Conservation (phyloP, 2,888 invertebrate species). For the Catonia carolina region DNA sequence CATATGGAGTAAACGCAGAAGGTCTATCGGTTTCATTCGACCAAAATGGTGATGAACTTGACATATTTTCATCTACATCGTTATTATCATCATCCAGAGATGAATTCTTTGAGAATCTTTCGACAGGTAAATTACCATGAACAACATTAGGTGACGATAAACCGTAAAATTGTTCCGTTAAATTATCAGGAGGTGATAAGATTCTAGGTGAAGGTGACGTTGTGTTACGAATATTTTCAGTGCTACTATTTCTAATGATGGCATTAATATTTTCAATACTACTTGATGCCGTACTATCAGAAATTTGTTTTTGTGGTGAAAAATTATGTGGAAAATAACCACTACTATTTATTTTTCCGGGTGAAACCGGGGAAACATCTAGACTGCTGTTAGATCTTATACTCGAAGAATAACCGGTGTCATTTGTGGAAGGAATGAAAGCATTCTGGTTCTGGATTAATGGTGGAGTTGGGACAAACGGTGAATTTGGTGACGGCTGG, state of each 20-base stretch:
- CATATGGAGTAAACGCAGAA: constrained; percentile 16
- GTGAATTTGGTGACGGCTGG: neutral
- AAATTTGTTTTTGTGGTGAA: neutral
- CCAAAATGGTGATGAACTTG: constrained; percentile 11
- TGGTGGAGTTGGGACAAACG: neutral
- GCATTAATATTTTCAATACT: constrained; percentile 2
- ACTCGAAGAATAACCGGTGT: constrained; percentile 7
- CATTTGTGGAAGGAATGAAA: neutral
- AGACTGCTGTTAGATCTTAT: neutral
- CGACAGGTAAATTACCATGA: constrained; percentile 5
- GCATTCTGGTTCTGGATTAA: neutral
- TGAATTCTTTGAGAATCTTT: neutral
- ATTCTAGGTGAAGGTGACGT: constrained; percentile 9
- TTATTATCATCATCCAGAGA: constrained; percentile 17
- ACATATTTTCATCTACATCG: constrained; percentile 12
- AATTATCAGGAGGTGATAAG: constrained; percentile 1
- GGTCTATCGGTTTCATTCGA: constrained; percentile 18
- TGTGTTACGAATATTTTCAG: neutral
- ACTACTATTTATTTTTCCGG: neutral
- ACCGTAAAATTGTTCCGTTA: neutral
- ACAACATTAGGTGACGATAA: neutral
- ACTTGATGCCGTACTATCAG: constrained; percentile 2
- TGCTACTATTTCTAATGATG: neutral
- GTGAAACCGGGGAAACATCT: neutral
- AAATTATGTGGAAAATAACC: constrained; percentile 1